phyloP scores from a whole-genome alignment of 2,113 vertebrate species.

The Corythaixoides concolor region DNA sequence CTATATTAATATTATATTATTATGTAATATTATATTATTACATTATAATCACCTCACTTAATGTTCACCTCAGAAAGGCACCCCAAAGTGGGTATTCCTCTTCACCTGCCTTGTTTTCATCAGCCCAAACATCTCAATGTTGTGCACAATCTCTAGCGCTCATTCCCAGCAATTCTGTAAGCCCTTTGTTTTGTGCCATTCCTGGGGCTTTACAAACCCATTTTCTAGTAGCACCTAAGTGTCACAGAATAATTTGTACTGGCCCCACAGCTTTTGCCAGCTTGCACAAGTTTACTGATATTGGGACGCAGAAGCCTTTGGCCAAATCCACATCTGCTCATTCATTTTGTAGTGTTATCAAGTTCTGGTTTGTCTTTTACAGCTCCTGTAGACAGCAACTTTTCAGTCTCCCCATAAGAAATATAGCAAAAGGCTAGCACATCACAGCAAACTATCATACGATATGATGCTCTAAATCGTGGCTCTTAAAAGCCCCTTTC shows the following conservation, averaged over 20 bases:
- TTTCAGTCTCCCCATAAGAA: rapidly evolving
- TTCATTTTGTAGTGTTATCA: neutral
- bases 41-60: no score
- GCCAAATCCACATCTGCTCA: neutral
- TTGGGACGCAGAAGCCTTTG: neutral
- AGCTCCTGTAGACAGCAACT: neutral
- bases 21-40: no score
- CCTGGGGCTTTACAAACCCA: neutral
- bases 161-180: neutral
- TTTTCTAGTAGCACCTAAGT: neutral
- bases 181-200: neutral
- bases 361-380: neutral
- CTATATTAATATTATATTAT: no score
- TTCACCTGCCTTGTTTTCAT: neutral
- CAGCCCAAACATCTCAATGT: neutral
- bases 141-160: neutral
- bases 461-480: neutral
- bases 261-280: neutral
- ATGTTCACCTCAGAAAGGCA: neutral
- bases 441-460: neutral
- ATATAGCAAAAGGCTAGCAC: neutral
- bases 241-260: neutral
- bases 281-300: neutral
- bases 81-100: neutral
- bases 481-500: neutral